phyloP scores from a whole-genome alignment of 2,888 invertebrate species.

The Diarsia mendica region DNA sequence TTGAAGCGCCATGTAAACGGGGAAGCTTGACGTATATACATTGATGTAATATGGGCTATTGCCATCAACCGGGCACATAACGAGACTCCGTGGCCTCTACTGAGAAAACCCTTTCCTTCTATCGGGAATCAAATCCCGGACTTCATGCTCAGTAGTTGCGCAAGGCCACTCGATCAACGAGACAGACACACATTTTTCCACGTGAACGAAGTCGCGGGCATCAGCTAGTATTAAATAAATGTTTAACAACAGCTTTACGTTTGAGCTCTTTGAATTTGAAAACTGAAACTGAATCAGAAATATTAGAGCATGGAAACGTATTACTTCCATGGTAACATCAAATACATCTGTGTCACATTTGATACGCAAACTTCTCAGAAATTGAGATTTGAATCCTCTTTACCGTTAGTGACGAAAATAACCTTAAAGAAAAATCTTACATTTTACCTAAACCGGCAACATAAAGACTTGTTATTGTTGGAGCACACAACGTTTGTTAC shows the following conservation, averaged over 20 bases:
- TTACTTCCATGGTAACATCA: conserved; percentile 31
- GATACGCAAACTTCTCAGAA: neutral
- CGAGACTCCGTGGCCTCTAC: too few species aligned
- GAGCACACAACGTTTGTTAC: neutral
- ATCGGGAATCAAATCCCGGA: too few species aligned
- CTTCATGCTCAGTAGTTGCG: too few species aligned
- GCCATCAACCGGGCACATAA: too few species aligned
- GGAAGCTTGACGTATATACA: too few species aligned
- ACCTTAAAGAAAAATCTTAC: too few species aligned
- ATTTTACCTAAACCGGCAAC: neutral
- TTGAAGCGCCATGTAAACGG: too few species aligned
- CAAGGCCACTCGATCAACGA: too few species aligned
- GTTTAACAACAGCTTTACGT: neutral
- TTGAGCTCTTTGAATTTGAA: neutral
- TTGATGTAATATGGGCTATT: too few species aligned
- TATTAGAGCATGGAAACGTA: neutral
- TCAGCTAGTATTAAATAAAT: neutral
- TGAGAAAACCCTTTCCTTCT: too few species aligned
- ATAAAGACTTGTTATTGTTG: neutral
- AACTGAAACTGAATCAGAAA: neutral
- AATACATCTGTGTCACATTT: conserved; percentile 28
- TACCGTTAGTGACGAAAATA: neutral
- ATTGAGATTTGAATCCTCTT: conserved; percentile 16
- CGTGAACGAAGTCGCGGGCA: too few species aligned
- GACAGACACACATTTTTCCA: too few species aligned